Percentiles rank a stretch among this genome's conserved stretches.
Conservation (phyloP, 2,797 vertebrate species). For the Silurus aristotelis region DNA sequence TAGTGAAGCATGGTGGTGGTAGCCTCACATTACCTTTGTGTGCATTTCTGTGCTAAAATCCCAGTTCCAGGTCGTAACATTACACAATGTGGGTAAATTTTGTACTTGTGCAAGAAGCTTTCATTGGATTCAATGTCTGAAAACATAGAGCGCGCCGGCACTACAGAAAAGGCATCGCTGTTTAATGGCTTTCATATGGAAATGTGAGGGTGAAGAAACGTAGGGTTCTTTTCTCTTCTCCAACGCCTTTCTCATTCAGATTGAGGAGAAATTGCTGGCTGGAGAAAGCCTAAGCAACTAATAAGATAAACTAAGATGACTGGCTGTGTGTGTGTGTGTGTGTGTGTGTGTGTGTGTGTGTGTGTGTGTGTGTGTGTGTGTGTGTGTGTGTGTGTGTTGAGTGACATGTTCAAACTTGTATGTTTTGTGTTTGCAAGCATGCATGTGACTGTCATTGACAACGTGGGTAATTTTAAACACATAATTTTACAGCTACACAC, state of each 20-base stretch:
- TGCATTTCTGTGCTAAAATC: not conserved
- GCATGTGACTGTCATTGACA: slow-evolving; percentile 7
- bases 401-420: slow-evolving; percentile 37
- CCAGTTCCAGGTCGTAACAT: not conserved
- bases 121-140: too few relatives aligned
- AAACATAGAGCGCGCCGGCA: not conserved
- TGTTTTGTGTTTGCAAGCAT: slow-evolving; percentile 22
- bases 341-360: not conserved
- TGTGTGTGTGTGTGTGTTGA: not conserved
- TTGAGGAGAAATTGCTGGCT: slow-evolving; percentile 47
- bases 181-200: slow-evolving; percentile 63
- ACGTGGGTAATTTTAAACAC: not conserved
- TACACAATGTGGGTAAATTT: not conserved
- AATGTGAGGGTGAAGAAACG: slow-evolving; percentile 56
- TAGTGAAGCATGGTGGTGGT: not conserved
- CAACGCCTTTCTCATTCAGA: slow-evolving; percentile 54
- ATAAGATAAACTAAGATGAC: slow-evolving; percentile 44
- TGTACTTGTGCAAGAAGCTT: not conserved
- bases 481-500: not conserved
- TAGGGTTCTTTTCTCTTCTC: slow-evolving; percentile 47
- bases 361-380: too few relatives aligned
- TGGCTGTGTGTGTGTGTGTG: slow-evolving; percentile 7
- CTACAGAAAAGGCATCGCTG: slow-evolving; percentile 52
- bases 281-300: slow-evolving; percentile 52
- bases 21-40: not conserved